Evolutionary conservation across 2,888 invertebrate species (phyloP).

Genomic region (Vanessa cardui): DNA sequence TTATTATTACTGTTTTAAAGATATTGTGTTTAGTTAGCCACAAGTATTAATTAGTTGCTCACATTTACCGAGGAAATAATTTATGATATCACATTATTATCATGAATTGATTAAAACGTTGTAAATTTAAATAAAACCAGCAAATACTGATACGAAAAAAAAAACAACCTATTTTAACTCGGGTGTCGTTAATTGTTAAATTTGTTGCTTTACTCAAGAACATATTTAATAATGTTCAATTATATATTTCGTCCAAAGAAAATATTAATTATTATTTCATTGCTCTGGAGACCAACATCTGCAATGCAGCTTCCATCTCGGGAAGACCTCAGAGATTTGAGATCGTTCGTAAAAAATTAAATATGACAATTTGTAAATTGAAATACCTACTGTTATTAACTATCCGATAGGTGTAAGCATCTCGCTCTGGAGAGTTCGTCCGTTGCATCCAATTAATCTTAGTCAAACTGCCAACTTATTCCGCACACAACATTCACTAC

Average conservation of each 20-base stretch:
- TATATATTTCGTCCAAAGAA: conserved; percentile 35
- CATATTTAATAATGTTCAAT: neutral
- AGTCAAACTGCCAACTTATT: conserved; percentile 11
- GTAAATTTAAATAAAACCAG: no score
- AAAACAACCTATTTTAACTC: no score
- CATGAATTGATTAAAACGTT: no score
- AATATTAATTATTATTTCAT: conserved; percentile 38
- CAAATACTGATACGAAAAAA: no score
- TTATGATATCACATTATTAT: no score
- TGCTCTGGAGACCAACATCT: conserved; percentile 38
- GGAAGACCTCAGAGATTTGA: conserved; percentile 32
- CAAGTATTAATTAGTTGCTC: no score
- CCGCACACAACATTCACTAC: conserved; percentile 21
- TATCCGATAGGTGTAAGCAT: conserved; percentile 9
- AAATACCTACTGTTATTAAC: conserved; percentile 16
- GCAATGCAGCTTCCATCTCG: conserved; percentile 40
- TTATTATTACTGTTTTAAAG: no score
- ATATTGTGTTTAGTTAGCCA: no score
- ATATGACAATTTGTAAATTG: conserved; percentile 21
- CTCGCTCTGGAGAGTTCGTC: conserved; percentile 12
- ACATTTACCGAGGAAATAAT: no score
- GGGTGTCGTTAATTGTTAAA: neutral
- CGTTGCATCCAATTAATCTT: conserved; percentile 26
- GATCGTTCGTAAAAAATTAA: conserved; percentile 32
- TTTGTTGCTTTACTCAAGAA: neutral